Conservation (phyloP, 1,140 invertebrate species). For the Procambarus virginalis region DNA sequence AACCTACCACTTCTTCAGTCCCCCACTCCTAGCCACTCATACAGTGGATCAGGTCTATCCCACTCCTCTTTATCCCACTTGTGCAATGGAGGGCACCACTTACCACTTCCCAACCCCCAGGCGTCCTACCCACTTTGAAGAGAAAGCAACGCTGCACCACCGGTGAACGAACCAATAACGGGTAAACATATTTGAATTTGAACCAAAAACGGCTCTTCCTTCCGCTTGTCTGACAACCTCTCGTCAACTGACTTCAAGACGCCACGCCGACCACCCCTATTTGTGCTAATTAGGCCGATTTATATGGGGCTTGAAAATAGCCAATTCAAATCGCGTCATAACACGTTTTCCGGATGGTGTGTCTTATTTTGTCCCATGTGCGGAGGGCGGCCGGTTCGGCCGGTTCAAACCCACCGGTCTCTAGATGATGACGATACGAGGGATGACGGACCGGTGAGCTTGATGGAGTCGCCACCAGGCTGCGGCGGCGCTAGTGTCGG, state of each 20-base stretch:
- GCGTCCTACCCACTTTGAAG: no score
- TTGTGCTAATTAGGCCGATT: slow-evolving; percentile 46
- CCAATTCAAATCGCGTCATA: slow-evolving; percentile 49
- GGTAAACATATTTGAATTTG: no score
- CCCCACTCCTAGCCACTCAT: no score
- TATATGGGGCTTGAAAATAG: slow-evolving; percentile 40
- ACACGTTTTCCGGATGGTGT: slow-evolving; percentile 40
- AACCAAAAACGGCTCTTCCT: not conserved
- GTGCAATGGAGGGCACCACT: no score
- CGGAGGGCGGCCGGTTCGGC: not conserved
- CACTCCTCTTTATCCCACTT: no score
- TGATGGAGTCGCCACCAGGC: not conserved
- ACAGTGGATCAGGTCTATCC: no score
- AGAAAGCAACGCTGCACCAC: no score
- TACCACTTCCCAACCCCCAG: no score
- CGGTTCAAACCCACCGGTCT: not conserved
- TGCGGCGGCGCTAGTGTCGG: not conserved
- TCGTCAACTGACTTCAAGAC: not conserved
- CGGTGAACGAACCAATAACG: no score
- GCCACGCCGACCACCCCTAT: slow-evolving; percentile 14
- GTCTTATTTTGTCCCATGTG: slow-evolving; percentile 12
- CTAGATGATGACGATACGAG: slow-evolving; percentile 18
- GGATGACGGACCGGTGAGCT: slow-evolving; percentile 19
- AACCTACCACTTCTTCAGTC: no score
- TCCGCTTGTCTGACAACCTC: slow-evolving; percentile 3